Conservation (phyloP, 2,888 invertebrate genomes). For the Hirtodrosophila duncani region DNA sequence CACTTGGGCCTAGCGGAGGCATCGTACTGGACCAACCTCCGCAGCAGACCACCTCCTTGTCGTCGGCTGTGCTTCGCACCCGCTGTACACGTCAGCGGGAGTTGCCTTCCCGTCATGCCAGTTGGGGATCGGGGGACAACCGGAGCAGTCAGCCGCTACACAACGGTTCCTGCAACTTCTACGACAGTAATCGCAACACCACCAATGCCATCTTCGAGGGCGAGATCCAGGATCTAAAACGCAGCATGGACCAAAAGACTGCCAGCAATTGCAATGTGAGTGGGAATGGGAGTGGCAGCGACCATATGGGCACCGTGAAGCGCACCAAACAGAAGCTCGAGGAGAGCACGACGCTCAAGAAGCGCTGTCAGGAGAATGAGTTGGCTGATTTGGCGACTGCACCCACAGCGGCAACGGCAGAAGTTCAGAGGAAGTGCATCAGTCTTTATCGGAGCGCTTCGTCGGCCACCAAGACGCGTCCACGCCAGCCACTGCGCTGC, state of each 20-base stretch:
- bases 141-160: slow-evolving; percentile 82
- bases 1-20: slow-evolving; percentile 64
- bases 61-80: slow-evolving; percentile 34
- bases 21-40: slow-evolving; percentile 54
- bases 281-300: slow-evolving; percentile 11
- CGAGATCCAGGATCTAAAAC: slow-evolving; percentile 75
- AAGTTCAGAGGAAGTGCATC: slow-evolving; percentile 49
- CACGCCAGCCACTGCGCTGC: slow-evolving; percentile 74
- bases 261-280: slow-evolving; percentile 45
- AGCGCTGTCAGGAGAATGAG: slow-evolving; percentile 72
- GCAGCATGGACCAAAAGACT: slow-evolving; percentile 58
- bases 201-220: slow-evolving; percentile 77
- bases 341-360: slow-evolving; percentile 77
- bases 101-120: slow-evolving; percentile 86
- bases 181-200: slow-evolving; percentile 80
- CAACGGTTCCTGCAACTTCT: slow-evolving; percentile 86
- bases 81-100: slow-evolving; percentile 80
- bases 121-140: slow-evolving; percentile 88
- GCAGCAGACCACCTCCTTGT: slow-evolving; percentile 22
- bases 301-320: slow-evolving; percentile 82
- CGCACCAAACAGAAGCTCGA: slow-evolving; percentile 85
- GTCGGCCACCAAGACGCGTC: slow-evolving; percentile 72
- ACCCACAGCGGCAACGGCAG: not conserved
- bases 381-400: slow-evolving; percentile 14
- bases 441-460: slow-evolving; percentile 75